Evolutionary conservation across 2,113 vertebrate genomes (phyloP), one percentile per base, ranked within the genome.

Genomic region (Pandion haliaetus): DNA sequence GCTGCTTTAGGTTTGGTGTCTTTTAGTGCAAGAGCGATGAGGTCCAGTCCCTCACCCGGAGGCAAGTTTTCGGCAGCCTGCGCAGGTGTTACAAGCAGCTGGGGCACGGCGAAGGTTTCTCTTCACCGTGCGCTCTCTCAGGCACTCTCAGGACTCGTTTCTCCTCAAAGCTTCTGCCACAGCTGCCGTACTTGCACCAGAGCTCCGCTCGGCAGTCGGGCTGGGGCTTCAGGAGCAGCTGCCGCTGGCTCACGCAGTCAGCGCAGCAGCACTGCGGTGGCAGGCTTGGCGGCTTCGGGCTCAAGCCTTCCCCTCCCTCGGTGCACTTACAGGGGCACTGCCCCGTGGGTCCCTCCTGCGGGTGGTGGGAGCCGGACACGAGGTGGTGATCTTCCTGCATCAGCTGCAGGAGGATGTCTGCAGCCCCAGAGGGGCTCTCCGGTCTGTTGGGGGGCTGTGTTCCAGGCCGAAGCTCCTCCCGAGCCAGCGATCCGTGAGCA

Each of bases 341-440:
- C 44, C 34, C 91, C 1, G 50, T 14, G 2, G 80, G 55, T 0
- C 19, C 82, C 34, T 81, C 91, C 9, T 55, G 78, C 4, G 78
- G 45, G 59, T 40, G 78, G 12, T 73, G 91, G n/a, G 86, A 3
- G 14, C 59, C 54, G 1, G 85, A 6, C 4, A 31, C 73, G 3
- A 93, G 62, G 62, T 50, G 86, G 12, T 85, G 81, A 2, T 93
- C 94, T 1, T 84, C 91, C 83, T 91, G 94, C 94, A 95, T 92
- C 40, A 92, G 90, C 85, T 95, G 93, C 62, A 95, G 80, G 21
- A 92, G 90, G 89, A 92, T 92, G 74, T 92, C 93, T 1, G 93
- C 93, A 0, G 89, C 93, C 0, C 89, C 93, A 0, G 89, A 81
- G 17, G 93, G 93, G 74, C 93, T 92, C 34, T 90, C 90, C 0